A percentile compares a stretch with the other conserved stretches of the same genome.
These are phyloP conservation scores for Bombus superbus DNA, from an alignment of 1,140 invertebrate species.

Conservation along the genomic window DNA sequence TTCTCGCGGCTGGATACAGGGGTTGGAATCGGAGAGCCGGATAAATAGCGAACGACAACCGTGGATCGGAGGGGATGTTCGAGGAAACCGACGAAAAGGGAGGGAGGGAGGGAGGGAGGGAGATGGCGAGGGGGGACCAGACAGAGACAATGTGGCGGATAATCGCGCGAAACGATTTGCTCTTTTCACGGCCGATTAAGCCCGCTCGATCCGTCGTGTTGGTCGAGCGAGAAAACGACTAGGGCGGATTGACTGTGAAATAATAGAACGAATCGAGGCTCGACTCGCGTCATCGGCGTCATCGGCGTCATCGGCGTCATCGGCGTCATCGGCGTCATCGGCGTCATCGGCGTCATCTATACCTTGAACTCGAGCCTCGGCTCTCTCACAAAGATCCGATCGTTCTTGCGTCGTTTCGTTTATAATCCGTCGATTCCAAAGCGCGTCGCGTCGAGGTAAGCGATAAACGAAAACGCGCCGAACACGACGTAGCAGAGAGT, in stretches of 20 bases:
- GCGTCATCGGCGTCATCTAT: too few relatives aligned
- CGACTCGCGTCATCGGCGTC: neutral
- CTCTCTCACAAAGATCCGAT: neutral
- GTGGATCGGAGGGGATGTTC: slow-evolving; percentile 33
- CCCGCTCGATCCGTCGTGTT: slow-evolving; percentile 77
- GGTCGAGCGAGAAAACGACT: slow-evolving; percentile 46
- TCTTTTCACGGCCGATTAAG: slow-evolving; percentile 81
- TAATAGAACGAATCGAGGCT: slow-evolving; percentile 26
- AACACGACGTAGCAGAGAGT: too few relatives aligned
- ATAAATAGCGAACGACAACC: slow-evolving; percentile 22
- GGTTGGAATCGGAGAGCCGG: slow-evolving; percentile 12
- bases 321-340: neutral
- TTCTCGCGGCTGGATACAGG: neutral
- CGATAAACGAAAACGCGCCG: too few relatives aligned
- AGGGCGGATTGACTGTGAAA: slow-evolving; percentile 54
- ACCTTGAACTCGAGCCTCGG: neutral
- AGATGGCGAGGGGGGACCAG: slow-evolving; percentile 19
- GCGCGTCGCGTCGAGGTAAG: too few relatives aligned
- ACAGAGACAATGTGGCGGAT: slow-evolving; percentile 72
- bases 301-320: neutral
- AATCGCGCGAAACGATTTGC: slow-evolving; percentile 80
- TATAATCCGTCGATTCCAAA: neutral
- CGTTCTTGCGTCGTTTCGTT: neutral
- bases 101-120: neutral
- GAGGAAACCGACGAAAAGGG: neutral